Percentiles rank a stretch among this genome's conserved stretches.
These are phyloP conservation scores for Pheucticus melanocephalus DNA, from an alignment of 2,113 vertebrate genomes.

Conservation along the genomic window DNA sequence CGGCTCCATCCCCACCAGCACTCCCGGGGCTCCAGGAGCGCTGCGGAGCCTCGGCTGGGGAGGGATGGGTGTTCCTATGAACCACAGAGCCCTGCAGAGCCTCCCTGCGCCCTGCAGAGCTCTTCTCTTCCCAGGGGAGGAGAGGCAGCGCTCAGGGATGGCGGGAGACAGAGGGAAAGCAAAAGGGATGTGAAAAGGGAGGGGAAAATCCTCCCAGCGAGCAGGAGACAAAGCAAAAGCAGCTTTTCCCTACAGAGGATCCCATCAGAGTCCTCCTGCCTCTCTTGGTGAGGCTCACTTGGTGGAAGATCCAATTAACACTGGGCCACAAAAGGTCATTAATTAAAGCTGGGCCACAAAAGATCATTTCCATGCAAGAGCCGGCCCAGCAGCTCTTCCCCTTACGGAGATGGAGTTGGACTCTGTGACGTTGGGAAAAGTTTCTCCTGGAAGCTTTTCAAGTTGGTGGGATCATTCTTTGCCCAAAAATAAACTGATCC, in stretches of 20 bases:
- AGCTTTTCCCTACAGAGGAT: not conserved
- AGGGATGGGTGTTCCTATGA: not conserved
- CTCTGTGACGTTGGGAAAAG: fast-evolving
- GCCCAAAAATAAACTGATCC: not conserved
- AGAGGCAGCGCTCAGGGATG: not conserved
- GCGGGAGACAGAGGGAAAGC: not conserved
- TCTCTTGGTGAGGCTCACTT: fast-evolving
- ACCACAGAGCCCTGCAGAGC: not conserved
- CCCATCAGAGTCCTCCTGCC: not conserved
- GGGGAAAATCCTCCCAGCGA: not conserved
- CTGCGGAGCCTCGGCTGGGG: not conserved
- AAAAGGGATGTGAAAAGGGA: not conserved
- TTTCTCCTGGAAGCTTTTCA: not conserved
- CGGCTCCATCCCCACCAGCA: not conserved
- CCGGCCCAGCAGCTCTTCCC: not conserved
- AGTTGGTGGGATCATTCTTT: not conserved
- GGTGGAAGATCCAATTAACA: not conserved
- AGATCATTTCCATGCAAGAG: not conserved
- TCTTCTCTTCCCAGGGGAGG: not conserved
- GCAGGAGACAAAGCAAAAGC: not conserved
- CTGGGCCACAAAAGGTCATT: not conserved
- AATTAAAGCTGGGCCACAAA: not conserved
- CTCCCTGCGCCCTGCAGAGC: not conserved
- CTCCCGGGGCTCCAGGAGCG: not conserved
- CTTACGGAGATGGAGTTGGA: fast-evolving